A percentile compares a stretch with the other conserved stretches of the same genome.
These are phyloP conservation scores for Salminus brasiliensis DNA, from an alignment of 2,113 vertebrate species.

Conservation along the genomic window DNA sequence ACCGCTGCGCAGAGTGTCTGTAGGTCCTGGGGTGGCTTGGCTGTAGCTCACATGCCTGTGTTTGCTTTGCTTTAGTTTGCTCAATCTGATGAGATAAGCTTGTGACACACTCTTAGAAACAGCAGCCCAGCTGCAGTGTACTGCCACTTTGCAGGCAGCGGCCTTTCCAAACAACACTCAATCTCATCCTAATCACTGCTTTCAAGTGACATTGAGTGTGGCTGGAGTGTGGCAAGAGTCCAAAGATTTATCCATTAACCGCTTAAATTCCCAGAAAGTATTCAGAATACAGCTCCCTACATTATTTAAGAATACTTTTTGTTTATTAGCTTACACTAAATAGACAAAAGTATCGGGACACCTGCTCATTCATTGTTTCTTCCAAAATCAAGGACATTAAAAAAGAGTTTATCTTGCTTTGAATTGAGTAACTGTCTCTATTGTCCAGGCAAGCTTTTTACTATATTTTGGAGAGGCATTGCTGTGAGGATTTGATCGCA, in stretches of 20 bases:
- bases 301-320: too few species aligned
- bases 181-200: not conserved
- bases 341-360: too few species aligned
- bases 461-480: too few species aligned
- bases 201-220: not conserved
- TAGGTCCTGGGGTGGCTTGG: not conserved
- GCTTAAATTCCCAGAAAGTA: not conserved
- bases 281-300: too few species aligned
- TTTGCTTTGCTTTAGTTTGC: constrained; percentile 37
- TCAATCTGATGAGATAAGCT: constrained; percentile 42
- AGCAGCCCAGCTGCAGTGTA: constrained; percentile 12
- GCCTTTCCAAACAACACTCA: not conserved
- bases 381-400: too few species aligned
- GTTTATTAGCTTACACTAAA: too few species aligned
- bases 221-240: too few species aligned
- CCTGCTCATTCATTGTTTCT: too few species aligned
- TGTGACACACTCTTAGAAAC: constrained; percentile 38
- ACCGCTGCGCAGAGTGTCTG: not conserved
- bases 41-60: constrained; percentile 2
- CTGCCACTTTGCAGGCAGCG: not conserved
- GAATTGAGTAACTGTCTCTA: too few species aligned
- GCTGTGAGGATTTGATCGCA: too few species aligned
- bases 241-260: not conserved
- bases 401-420: too few species aligned
- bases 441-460: too few species aligned